These are phyloP conservation scores for Phasianus colchicus DNA, from an alignment of 2,113 vertebrate genomes.

Conservation along the genomic window DNA sequence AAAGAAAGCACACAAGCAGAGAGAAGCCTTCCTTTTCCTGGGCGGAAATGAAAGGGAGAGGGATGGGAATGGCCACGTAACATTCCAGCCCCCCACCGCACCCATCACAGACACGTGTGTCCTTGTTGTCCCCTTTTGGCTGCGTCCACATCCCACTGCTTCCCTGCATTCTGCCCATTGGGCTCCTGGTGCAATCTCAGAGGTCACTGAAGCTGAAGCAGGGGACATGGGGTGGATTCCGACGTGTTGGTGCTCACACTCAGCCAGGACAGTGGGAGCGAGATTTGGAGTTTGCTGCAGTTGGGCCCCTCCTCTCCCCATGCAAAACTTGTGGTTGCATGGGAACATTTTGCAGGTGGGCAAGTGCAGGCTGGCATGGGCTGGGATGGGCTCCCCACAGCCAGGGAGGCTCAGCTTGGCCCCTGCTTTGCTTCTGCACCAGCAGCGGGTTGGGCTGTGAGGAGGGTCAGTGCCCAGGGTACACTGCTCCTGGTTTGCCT, in stretches of 20 bases:
- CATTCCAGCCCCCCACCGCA: neutral
- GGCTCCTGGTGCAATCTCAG: neutral
- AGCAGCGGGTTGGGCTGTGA: neutral
- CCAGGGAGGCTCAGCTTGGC: neutral
- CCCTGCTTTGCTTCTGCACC: neutral
- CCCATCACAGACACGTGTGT: neutral
- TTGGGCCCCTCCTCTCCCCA: neutral
- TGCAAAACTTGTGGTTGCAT: neutral
- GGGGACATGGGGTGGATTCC: neutral
- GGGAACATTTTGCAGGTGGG: neutral
- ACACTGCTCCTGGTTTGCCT: neutral
- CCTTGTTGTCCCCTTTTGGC: neutral
- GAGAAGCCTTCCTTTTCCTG: neutral
- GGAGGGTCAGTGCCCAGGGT: conserved; percentile 19
- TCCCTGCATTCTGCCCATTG: neutral
- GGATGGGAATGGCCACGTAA: neutral
- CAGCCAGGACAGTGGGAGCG: neutral
- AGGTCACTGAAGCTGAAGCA: neutral
- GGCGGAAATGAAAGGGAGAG: neutral
- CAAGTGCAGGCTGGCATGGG: neutral
- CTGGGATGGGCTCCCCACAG: neutral
- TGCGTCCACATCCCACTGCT: neutral
- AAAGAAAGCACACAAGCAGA: conserved; percentile 11
- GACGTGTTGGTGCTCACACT: neutral
- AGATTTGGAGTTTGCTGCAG: neutral